Evolutionary conservation across 1,140 invertebrate genomes (phyloP).

Genomic region (Antheraea pernyi): DNA sequence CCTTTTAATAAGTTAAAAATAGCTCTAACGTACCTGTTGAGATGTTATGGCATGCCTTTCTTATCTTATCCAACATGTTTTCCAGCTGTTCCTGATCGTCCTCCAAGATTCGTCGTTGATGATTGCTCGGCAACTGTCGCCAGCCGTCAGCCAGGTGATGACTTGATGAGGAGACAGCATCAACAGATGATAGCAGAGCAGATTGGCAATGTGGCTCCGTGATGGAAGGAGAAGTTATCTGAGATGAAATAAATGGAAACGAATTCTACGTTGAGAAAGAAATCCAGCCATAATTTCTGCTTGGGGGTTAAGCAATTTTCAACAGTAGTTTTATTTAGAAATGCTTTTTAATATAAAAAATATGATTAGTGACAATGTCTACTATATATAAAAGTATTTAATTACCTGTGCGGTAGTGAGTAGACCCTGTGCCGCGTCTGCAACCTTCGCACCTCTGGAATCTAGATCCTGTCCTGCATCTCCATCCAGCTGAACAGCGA

Average conservation of each 20-base stretch:
- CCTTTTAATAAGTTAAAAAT: too few species aligned
- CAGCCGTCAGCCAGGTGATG: constrained; percentile 7
- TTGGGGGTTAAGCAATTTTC: too few species aligned
- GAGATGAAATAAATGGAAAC: background rate
- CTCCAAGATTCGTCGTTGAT: background rate
- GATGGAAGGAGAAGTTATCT: constrained; percentile 33
- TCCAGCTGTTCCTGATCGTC: background rate
- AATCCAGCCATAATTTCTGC: too few species aligned
- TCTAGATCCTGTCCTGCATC: constrained; percentile 21
- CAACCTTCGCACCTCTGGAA: constrained; percentile 18
- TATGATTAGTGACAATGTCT: too few species aligned
- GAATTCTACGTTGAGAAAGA: too few species aligned
- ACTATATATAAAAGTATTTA: too few species aligned
- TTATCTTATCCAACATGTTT: background rate
- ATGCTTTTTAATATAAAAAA: too few species aligned
- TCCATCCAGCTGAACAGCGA: constrained; percentile 20
- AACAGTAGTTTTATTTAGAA: too few species aligned
- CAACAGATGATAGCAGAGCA: constrained; percentile 25
- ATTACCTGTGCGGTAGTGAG: constrained; percentile 35
- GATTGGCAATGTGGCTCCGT: constrained; percentile 24
- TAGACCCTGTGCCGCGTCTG: constrained; percentile 32
- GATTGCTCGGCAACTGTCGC: background rate
- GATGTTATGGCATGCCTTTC: background rate
- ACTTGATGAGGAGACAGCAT: constrained; percentile 18
- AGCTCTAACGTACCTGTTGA: background rate